These are phyloP conservation scores for Telenomus remus DNA, from an alignment of 1,140 invertebrate species.

Conservation along the genomic window DNA sequence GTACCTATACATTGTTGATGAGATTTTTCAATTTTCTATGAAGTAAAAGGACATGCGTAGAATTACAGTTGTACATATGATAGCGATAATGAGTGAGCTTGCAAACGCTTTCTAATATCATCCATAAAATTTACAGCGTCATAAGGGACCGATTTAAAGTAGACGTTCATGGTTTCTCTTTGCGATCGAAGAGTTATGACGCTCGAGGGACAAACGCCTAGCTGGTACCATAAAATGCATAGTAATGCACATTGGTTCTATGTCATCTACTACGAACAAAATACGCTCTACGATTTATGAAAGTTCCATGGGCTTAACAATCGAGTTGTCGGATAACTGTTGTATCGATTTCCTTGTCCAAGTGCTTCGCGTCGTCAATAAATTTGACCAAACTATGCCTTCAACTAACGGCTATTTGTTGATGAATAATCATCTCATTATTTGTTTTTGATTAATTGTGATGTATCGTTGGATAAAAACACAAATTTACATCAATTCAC, in stretches of 20 bases:
- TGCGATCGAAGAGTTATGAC: constrained; percentile 48
- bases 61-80: constrained; percentile 18
- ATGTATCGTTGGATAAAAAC: background rate
- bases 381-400: constrained; percentile 26
- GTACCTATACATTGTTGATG: too few species aligned
- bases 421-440: constrained; percentile 23
- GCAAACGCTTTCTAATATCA: constrained; percentile 52
- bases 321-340: constrained; percentile 44
- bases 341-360: constrained; percentile 33
- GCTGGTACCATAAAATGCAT: constrained; percentile 54
- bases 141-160: constrained; percentile 53
- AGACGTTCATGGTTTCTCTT: constrained; percentile 54
- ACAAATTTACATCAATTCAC: too few species aligned
- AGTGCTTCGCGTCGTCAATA: constrained; percentile 18
- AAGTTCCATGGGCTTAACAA: constrained; percentile 49
- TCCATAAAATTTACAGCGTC: constrained; percentile 54
- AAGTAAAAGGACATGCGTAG: too few species aligned
- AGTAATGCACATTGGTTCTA: constrained; percentile 53
- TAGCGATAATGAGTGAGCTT: constrained; percentile 25
- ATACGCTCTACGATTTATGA: constrained; percentile 55
- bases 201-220: constrained; percentile 39
- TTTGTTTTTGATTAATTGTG: constrained; percentile 29
- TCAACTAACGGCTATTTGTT: constrained; percentile 21
- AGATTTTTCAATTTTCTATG: too few species aligned
- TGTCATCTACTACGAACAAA: constrained; percentile 48